Evolutionary conservation across 1,140 invertebrate species (phyloP).

Genomic region (Holcopasites calliopsidis): DNA sequence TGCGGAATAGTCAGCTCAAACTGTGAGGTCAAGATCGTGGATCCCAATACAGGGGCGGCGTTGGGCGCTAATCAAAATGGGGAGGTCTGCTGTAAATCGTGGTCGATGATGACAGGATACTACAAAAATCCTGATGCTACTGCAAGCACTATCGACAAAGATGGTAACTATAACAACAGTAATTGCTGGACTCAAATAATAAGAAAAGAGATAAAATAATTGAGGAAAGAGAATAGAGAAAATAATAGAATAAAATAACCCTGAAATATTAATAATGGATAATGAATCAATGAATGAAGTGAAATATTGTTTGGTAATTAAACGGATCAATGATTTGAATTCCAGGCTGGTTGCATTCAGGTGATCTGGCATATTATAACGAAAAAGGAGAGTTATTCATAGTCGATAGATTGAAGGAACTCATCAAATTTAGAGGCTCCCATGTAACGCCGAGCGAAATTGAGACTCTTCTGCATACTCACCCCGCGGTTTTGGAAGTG

Average conservation of each 20-base stretch:
- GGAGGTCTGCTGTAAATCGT: constrained; percentile 77
- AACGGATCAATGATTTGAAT: too few relatives aligned
- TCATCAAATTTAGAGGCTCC: constrained; percentile 82
- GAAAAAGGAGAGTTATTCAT: constrained; percentile 78
- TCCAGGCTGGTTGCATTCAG: constrained; percentile 81
- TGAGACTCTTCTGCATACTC: constrained; percentile 80
- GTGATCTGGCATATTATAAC: constrained; percentile 81
- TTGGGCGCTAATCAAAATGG: constrained; percentile 75
- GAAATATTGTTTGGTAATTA: too few relatives aligned
- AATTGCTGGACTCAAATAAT: too few relatives aligned
- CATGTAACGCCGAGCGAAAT: constrained; percentile 83
- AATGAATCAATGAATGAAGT: too few relatives aligned
- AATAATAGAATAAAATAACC: too few relatives aligned
- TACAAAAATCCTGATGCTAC: constrained; percentile 81
- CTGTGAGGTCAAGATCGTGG: constrained; percentile 69
- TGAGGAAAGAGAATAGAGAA: too few relatives aligned
- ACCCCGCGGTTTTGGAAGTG: constrained; percentile 81
- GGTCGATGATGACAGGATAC: constrained; percentile 77
- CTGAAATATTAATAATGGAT: too few relatives aligned
- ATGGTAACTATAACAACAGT: constrained; percentile 79
- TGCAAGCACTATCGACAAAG: constrained; percentile 77
- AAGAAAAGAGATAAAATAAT: too few relatives aligned
- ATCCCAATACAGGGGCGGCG: constrained; percentile 68
- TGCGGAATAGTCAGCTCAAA: constrained; percentile 64
- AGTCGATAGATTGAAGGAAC: constrained; percentile 82